Base-by-base conservation (phyloP, 2,113 vertebrate genomes). In the Amphilophus citrinellus region DNA sequence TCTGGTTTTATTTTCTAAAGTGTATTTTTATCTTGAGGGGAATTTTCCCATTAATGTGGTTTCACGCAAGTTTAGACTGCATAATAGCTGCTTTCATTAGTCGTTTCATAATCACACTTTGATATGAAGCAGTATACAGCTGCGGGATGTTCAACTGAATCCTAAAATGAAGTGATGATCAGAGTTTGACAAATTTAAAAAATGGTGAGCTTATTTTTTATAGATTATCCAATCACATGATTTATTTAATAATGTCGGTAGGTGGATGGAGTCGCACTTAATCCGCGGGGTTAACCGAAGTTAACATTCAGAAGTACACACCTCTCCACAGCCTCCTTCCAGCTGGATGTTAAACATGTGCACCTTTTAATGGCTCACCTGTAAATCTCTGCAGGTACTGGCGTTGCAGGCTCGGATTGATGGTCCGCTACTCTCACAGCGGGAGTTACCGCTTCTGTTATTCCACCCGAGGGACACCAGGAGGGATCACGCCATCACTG, bases 381-480 rank as follows among this genome's bases (percentile, higher is more conserved):
- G 3, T 80, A 0, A 24, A 63, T 18, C 42, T 65, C 24, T n/a
- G 0, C 90, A 98, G 97, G 97, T 97, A 96, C 90, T 96, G 95
- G 97, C 97, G 98, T 75, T 90, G 95, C 87, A 91, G 95, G 1
- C 47, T 98, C 89, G 97, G 98, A 0, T 93, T 99, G 95, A 96
- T 96, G 88, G 95, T 99, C 79, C 94, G 88, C 63, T 96, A 96
- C 0, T 94, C 88, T 0, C 81, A 84, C 84, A 94, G 95, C 1
- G 96, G 96, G 10, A 96, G 95, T 76, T 99, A 99, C 77, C 96
- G 96, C 90, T 99, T 99, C 92, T 98, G 97, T 83, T 99, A 98
- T 65, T 97, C 94, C 79, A 96, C 91, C 88, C 96, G 98, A 4
- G 98, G 97, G 60, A 96, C 95, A 15, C 95, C 97, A 4, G 96